These are phyloP conservation scores for Selenia dentaria DNA, from an alignment of 2,888 invertebrate genomes.

Conservation along the genomic window DNA sequence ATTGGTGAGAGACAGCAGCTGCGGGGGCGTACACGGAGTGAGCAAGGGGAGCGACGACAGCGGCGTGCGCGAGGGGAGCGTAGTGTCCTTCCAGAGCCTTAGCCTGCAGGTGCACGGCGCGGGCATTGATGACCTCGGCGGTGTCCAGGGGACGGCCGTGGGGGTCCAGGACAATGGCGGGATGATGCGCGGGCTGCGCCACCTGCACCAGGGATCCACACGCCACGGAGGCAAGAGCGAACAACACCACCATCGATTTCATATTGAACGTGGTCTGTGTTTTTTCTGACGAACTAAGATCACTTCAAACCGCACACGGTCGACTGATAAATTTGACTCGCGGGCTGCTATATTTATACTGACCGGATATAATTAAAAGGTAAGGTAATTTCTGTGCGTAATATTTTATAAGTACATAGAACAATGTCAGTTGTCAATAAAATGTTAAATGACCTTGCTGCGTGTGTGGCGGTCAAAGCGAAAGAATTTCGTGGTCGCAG, in stretches of 20 bases:
- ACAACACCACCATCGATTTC: conserved; percentile 85
- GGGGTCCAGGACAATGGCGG: conserved; percentile 74
- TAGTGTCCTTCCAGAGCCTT: conserved; percentile 69
- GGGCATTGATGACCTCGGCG: conserved; percentile 76
- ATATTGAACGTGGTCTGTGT: conserved; percentile 58
- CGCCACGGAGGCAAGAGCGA: conserved; percentile 85
- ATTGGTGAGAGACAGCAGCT: conserved; percentile 55
- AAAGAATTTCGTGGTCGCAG: conserved; percentile 71
- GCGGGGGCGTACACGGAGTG: conserved; percentile 41
- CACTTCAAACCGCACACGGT: conserved; percentile 65
- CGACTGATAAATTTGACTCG: conserved; percentile 62
- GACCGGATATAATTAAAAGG: conserved; percentile 76
- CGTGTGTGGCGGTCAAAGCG: conserved; percentile 63
- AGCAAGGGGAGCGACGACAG: conserved; percentile 51
- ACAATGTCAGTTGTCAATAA: conserved; percentile 79
- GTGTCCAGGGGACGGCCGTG: conserved; percentile 79
- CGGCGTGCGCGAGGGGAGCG: conserved; percentile 46
- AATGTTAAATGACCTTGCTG: conserved; percentile 66
- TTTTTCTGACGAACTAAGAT: conserved; percentile 51
- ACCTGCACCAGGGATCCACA: conserved; percentile 77
- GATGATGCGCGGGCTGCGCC: conserved; percentile 74
- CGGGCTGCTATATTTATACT: conserved; percentile 69
- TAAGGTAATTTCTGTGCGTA: conserved; percentile 51
- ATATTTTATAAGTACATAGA: conserved; percentile 53
- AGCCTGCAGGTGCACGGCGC: conserved; percentile 75